A percentile compares a stretch with the other conserved stretches of the same genome.
These are phyloP conservation scores for Cotesia congregata DNA, from an alignment of 2,888 invertebrate species.

Conservation along the genomic window DNA sequence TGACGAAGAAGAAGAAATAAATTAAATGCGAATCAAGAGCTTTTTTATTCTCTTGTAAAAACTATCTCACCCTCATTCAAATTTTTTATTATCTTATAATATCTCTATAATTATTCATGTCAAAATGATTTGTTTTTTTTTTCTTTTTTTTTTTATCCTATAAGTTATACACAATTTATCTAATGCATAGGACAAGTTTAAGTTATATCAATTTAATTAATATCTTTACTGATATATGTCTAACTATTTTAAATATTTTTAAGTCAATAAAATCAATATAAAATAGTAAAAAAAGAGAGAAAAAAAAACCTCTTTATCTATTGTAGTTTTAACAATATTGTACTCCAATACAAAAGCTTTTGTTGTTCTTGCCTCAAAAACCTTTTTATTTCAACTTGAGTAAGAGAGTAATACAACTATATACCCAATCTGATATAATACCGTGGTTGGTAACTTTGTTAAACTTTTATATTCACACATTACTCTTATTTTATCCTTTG, in stretches of 20 bases:
- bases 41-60: background rate
- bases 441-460: background rate
- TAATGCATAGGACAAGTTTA: no score
- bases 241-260: background rate
- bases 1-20: background rate
- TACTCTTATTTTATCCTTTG: background rate
- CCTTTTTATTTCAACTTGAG: background rate
- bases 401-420: no score
- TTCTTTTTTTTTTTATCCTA: background rate
- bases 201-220: no score
- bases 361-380: constrained; percentile 1
- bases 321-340: background rate
- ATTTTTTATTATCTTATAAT: background rate
- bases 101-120: background rate
- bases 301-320: background rate
- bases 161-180: background rate
- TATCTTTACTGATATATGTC: no score
- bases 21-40: constrained; percentile 10
- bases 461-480: background rate
- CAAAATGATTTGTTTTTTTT: background rate
- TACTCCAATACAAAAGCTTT: constrained; percentile 7
- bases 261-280: background rate
- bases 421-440: background rate
- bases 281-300: background rate
- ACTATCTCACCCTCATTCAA: background rate